These are phyloP conservation scores for Brenthis ino DNA, from an alignment of 2,888 invertebrate species.

Conservation along the genomic window DNA sequence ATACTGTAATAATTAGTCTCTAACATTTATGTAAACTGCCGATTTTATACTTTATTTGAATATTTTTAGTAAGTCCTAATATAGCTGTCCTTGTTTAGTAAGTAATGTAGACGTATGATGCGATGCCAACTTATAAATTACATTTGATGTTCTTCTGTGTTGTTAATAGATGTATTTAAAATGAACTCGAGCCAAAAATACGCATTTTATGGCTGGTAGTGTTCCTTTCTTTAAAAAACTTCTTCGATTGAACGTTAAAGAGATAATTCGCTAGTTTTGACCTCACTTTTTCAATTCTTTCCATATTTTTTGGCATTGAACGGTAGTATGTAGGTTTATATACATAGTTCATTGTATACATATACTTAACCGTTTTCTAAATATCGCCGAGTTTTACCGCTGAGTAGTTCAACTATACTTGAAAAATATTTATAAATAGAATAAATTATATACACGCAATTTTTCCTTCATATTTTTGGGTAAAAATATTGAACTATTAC, in stretches of 20 bases:
- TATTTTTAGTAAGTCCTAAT: constrained; percentile 4
- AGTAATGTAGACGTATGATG: background rate
- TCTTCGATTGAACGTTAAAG: background rate
- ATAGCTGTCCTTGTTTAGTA: background rate
- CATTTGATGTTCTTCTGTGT: constrained; percentile 7
- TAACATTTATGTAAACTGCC: constrained; percentile 13
- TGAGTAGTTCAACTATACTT: too few relatives aligned
- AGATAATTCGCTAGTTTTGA: constrained; percentile 17
- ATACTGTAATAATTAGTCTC: background rate
- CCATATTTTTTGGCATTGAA: background rate
- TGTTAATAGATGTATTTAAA: constrained; percentile 11
- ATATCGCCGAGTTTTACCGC: background rate
- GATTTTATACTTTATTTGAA: background rate
- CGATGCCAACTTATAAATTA: constrained; percentile 1
- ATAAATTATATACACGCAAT: too few relatives aligned
- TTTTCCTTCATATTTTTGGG: constrained; percentile 3
- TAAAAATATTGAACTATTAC: background rate
- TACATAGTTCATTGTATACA: constrained; percentile 1
- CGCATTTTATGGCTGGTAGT: constrained; percentile 4
- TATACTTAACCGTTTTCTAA: constrained; percentile 3
- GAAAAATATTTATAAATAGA: too few relatives aligned
- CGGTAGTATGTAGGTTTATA: constrained; percentile 13
- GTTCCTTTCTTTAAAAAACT: background rate
- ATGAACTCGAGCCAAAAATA: constrained; percentile 18
- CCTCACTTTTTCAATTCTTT: constrained; percentile 39